These are phyloP conservation scores for Smittia sp. DNA, from an alignment of 2,888 invertebrate genomes.

Conservation along the genomic window DNA sequence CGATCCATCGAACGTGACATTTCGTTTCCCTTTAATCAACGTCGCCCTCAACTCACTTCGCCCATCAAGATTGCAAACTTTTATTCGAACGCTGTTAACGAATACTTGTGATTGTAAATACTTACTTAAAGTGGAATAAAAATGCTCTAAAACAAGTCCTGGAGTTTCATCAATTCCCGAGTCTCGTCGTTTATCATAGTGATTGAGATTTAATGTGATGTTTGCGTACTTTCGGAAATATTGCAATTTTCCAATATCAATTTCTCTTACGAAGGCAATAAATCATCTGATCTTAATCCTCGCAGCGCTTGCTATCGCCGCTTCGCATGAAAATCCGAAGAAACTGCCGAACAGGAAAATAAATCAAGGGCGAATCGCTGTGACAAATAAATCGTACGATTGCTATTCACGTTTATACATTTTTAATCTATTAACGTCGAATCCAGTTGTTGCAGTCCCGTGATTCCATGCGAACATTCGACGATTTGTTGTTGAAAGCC, in stretches of 20 bases:
- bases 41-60: neutral
- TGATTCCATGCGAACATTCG: neutral
- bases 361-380: neutral
- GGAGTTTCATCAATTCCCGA: too few relatives aligned
- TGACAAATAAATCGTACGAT: conserved; percentile 5
- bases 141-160: neutral
- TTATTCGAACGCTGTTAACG: neutral
- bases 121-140: neutral
- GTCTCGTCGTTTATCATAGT: neutral
- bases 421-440: conserved; percentile 27
- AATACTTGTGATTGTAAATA: neutral
- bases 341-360: neutral
- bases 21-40: neutral
- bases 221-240: neutral
- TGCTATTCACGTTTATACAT: neutral
- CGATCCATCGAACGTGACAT: neutral
- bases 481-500: neutral
- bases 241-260: neutral
- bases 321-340: neutral
- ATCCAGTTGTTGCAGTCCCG: neutral
- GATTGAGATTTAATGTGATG: neutral
- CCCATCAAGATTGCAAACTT: neutral
- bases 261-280: neutral
- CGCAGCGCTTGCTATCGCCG: neutral
- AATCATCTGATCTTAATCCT: neutral